A percentile compares a stretch with the other conserved stretches of the same genome.
Conservation (phyloP, 2,113 vertebrate species). For the Hystrix brachyura region DNA sequence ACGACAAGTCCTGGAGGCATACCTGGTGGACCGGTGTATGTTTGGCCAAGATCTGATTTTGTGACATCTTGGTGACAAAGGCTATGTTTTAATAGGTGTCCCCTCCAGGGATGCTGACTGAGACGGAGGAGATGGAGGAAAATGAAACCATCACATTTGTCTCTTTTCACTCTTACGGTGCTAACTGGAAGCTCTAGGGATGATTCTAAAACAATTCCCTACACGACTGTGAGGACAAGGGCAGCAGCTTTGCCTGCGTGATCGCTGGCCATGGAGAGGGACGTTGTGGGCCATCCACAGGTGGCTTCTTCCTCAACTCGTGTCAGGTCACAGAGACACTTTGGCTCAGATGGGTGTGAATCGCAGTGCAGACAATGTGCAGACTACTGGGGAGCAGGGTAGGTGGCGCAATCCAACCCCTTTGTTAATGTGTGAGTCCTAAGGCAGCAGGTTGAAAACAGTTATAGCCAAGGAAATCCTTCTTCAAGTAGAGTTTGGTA, state of each 20-base stretch:
- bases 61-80: background rate
- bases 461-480: background rate
- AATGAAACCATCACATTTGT: background rate
- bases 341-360: background rate
- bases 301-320: background rate
- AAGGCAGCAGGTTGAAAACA: background rate
- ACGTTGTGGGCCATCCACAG: background rate
- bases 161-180: background rate
- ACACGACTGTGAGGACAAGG: background rate
- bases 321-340: background rate
- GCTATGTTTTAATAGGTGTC: background rate
- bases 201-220: background rate
- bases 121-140: slow-evolving; percentile 1
- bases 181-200: background rate
- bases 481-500: background rate
- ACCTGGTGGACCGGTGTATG: background rate
- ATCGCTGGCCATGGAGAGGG: background rate
- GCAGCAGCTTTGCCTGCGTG: background rate
- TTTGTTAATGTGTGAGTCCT: background rate
- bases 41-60: background rate
- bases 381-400: background rate
- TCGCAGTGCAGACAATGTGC: fast-evolving
- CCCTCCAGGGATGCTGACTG: background rate
- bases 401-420: fast-evolving
- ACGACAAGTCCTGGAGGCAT: background rate